Evolutionary conservation across 2,888 invertebrate genomes (phyloP), one percentile per base, ranked within the genome.

Genomic region (Venustoraphidia nigricollis): DNA sequence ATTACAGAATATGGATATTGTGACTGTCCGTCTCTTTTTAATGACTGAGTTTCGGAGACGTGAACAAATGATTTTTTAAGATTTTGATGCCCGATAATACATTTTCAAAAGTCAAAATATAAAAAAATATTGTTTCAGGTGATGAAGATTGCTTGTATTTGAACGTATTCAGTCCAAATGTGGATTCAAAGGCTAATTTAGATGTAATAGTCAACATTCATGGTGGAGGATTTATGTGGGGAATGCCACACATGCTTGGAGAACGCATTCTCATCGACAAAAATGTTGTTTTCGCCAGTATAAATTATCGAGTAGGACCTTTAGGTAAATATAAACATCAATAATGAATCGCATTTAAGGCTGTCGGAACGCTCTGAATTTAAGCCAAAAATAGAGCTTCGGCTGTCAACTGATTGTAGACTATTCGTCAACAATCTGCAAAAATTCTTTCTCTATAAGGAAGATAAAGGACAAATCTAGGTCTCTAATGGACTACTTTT

Each of bases 261-360:
- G 61, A 63, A 4, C 72, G 79, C 1, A 62, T 69, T 9, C 69
- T 72, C 52, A 54, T 86, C 0, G 75, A 85, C 75, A 75, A 79
- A 45, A 74, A 82, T 53, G 66, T 81, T 8, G 75, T 86, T 2
- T 67, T 78, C 0, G 82, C 83, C 1, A 81, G 77, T 9, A 57
- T 85, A 0, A 83, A 80, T 62, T 85, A 84, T 57, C 69, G 85
- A 43, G 57, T 85, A 11, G 84, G 84, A 41, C 77, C 81, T 0
- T 59, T 85, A 49, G 84, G 81, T 77, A 60, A 27, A 27, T 27
- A 6, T 6, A 27, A 11, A 11, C 8, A 14, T 39, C 39, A 39
- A 10, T 9, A 39, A 39, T 11, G 9, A 5, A 9, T 38, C 43
- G n/a, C n/a, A n/a, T n/a, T n/a, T n/a, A n/a, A n/a, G n/a, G n/a